Evolutionary conservation across 2,797 vertebrate genomes (phyloP).

Genomic region (Myotis pilosus): DNA sequence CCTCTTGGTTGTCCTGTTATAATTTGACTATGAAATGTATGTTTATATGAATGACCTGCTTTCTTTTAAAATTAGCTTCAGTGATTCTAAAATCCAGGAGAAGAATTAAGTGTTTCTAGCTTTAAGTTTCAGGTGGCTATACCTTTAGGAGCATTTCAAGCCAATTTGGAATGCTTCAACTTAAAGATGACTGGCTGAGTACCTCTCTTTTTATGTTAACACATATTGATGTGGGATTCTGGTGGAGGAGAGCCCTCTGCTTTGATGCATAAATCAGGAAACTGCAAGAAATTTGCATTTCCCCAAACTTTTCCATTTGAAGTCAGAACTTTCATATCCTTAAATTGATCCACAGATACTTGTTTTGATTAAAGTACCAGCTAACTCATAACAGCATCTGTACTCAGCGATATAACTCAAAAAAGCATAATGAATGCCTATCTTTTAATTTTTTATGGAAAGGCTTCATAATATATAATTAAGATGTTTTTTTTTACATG

Average conservation of each 20-base stretch:
- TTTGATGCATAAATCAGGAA: constrained; percentile 70
- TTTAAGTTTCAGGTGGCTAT: background rate
- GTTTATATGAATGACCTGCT: background rate
- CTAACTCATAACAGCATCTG: constrained; percentile 57
- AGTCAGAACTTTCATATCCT: constrained; percentile 44
- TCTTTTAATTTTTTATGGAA: constrained; percentile 66
- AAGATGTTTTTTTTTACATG: constrained; percentile 69
- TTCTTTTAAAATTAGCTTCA: background rate
- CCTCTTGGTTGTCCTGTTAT: too few relatives aligned
- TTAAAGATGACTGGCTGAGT: background rate
- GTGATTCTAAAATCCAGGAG: background rate
- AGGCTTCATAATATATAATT: constrained; percentile 62
- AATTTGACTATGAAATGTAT: background rate
- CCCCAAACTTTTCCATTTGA: constrained; percentile 52
- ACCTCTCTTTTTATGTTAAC: background rate
- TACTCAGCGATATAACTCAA: constrained; percentile 30
- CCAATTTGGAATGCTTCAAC: background rate
- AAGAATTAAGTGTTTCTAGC: background rate
- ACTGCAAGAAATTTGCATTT: constrained; percentile 42
- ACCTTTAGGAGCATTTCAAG: background rate
- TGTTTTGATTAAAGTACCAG: constrained; percentile 66
- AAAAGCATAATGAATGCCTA: constrained; percentile 59
- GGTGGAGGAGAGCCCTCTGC: background rate
- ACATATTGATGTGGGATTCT: constrained; percentile 30
- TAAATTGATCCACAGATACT: constrained; percentile 66